Conservation (phyloP, 2,113 vertebrate species). For the Puma concolor region DNA sequence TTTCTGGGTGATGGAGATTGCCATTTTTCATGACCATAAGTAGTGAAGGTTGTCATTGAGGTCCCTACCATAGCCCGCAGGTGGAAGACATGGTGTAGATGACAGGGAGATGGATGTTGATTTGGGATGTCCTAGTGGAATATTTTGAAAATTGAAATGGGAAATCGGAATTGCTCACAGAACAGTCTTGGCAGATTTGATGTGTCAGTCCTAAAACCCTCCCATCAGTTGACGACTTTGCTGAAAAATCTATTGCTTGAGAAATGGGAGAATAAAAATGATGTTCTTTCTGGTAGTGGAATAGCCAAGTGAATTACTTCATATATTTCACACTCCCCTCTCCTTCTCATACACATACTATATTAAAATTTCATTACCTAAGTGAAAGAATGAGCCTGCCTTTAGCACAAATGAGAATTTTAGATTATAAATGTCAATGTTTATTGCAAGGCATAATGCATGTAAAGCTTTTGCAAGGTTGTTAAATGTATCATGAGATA, state of each 20-base stretch:
- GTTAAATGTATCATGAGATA: constrained; percentile 22
- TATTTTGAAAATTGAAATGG: constrained; percentile 7
- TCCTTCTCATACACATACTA: constrained; percentile 12
- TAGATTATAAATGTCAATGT: constrained; percentile 63
- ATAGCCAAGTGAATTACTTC: constrained; percentile 62
- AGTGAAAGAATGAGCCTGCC: constrained; percentile 38
- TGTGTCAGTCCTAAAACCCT: constrained; percentile 7
- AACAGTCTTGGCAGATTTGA: constrained; percentile 9
- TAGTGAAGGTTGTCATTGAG: neutral
- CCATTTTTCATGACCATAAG: neutral
- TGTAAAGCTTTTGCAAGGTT: constrained; percentile 47
- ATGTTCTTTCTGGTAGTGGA: constrained; percentile 55
- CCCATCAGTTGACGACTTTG: neutral
- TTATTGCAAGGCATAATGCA: constrained; percentile 47
- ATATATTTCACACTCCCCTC: constrained; percentile 52
- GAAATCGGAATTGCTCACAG: neutral
- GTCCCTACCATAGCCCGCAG: accelerated
- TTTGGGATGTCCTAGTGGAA: neutral
- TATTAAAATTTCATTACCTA: constrained; percentile 64
- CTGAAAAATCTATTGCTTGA: constrained; percentile 59
- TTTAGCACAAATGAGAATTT: constrained; percentile 64
- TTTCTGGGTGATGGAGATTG: neutral
- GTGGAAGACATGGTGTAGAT: neutral
- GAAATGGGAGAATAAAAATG: constrained; percentile 62
- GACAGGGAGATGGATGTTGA: neutral